Percentiles rank a stretch among this genome's conserved stretches.
phyloP scores from a whole-genome alignment of 64 coral and sea anemone species.

The Astreopora myriophthalma region DNA sequence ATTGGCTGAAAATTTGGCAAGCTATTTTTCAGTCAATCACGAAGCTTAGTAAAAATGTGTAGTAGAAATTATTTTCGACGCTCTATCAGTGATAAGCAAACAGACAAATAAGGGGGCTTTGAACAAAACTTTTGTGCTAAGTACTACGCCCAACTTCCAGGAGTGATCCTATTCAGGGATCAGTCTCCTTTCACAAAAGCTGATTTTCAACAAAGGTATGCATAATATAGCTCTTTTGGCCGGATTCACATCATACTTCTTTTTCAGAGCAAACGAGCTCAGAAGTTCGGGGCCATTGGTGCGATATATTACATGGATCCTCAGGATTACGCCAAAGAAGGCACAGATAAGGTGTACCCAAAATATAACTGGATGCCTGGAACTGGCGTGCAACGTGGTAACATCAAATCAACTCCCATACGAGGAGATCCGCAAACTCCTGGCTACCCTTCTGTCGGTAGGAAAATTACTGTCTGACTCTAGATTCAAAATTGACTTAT shows the following conservation, averaged over 20 bases:
- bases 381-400: constrained; percentile 82
- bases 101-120: too few relatives aligned
- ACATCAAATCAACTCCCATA: constrained; percentile 54
- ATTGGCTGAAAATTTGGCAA: too few relatives aligned
- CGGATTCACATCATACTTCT: not conserved
- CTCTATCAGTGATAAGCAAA: too few relatives aligned
- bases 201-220: too few relatives aligned
- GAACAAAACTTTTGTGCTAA: too few relatives aligned
- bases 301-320: constrained; percentile 85
- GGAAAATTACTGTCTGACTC: not conserved
- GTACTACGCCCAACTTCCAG: too few relatives aligned
- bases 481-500: not conserved
- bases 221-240: not conserved
- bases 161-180: too few relatives aligned
- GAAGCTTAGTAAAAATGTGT: too few relatives aligned
- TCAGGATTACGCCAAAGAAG: constrained; percentile 78
- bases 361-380: constrained; percentile 84
- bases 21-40: too few relatives aligned
- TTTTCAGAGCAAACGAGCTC: constrained; percentile 54
- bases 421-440: constrained; percentile 81
- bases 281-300: constrained; percentile 68
- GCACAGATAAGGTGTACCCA: constrained; percentile 77
- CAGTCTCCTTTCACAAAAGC: too few relatives aligned
- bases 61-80: too few relatives aligned
- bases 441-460: constrained; percentile 81